Conservation (phyloP, 2,888 invertebrate species). For the Lasiommata megera region DNA sequence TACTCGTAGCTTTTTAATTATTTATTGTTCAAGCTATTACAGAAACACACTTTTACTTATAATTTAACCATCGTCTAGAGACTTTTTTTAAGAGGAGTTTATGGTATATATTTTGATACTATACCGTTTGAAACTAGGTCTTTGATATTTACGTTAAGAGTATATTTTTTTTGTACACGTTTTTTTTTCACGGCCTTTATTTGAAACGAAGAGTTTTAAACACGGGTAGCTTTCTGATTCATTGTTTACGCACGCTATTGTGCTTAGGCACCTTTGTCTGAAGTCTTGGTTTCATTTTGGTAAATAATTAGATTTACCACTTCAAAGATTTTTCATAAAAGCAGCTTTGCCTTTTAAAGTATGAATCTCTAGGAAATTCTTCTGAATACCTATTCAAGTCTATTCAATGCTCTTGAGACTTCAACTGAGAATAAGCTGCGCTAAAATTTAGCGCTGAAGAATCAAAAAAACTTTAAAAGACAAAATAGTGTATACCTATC, state of each 20-base stretch:
- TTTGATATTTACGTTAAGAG: too few relatives aligned
- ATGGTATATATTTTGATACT: too few relatives aligned
- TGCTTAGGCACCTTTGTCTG: not conserved
- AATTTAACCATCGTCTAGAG: too few relatives aligned
- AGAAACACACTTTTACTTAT: too few relatives aligned
- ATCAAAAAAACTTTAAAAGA: too few relatives aligned
- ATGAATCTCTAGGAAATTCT: constrained; percentile 5
- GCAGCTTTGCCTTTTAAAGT: constrained; percentile 2
- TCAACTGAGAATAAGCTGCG: constrained; percentile 5
- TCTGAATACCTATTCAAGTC: constrained; percentile 9
- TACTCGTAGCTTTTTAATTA: too few relatives aligned
- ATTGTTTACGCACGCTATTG: not conserved
- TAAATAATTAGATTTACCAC: constrained; percentile 3
- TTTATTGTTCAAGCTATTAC: too few relatives aligned
- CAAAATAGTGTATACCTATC: too few relatives aligned
- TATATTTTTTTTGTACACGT: too few relatives aligned
- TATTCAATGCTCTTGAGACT: constrained; percentile 7
- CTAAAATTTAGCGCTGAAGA: not conserved
- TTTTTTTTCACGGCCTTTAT: too few relatives aligned
- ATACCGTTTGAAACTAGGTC: not conserved
- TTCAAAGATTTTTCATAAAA: constrained; percentile 6
- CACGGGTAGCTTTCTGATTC: not conserved
- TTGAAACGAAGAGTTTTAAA: not conserved
- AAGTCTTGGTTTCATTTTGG: not conserved
- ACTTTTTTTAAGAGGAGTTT: too few relatives aligned